Base-by-base conservation (phyloP, 2,797 vertebrate species). In the Sebastes glaucus region DNA sequence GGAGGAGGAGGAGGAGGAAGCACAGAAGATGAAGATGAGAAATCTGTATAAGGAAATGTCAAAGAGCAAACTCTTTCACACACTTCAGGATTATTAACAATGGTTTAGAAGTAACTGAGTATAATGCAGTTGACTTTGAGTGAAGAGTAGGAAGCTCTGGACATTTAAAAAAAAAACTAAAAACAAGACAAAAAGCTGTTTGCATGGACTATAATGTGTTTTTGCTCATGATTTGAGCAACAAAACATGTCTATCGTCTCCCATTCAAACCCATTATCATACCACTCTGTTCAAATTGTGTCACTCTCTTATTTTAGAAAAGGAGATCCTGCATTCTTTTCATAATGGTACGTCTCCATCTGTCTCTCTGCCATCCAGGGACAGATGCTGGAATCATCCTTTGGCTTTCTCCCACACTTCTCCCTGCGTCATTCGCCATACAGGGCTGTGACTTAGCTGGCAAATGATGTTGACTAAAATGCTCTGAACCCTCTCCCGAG, bases 401-500 rank as follows among this genome's bases (percentile, higher is more conserved):
- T 71, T 83, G 84, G 77, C 66, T 57, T 46, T 65, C 77, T 79
- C 64, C 46, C 68, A 38, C 64, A 55, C 35, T 52, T 30, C 66
- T 72, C 7, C 78, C 73, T 83, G 69, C 78, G 8, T 84, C 64
- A 82, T 65, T 83, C 75, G 20, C 61, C 84, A 68, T 75, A 60
- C 73, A 83, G 52, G 61, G 78, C 71, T 60, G 74, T 49, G 77
- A 74, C 78, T 79, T 71, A 70, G 83, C 87, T 78, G 81, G 80
- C 60, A 85, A 56, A 75, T 20, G 33, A 56, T 78, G 79, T 76
- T 55, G 76, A 82, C 81, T 81, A 62, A 86, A 80, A 85, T 55
- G 14, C 66, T 83, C 67, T 79, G 68, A 87, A 82, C 88, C 82
- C 70, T 78, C 74, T 87, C 75, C 74, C 18, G 11, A 74, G 60